A percentile compares a stretch with the other conserved stretches of the same genome.
Evolutionary conservation across 64 coral and sea anemone genomes (phyloP).

Genomic region (Actinia equina): DNA sequence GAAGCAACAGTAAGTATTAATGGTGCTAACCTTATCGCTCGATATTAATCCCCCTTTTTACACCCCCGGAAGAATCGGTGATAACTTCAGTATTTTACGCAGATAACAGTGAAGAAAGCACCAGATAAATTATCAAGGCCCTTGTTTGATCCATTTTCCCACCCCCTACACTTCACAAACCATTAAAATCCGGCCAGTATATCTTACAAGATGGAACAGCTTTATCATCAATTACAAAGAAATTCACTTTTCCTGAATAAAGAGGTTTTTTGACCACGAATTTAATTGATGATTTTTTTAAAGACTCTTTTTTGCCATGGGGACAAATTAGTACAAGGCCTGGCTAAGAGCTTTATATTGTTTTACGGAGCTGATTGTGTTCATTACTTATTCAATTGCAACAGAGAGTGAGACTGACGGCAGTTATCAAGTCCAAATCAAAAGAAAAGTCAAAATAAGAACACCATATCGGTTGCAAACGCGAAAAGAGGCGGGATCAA

Average conservation of each 20-base stretch:
- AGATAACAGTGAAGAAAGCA: conserved; percentile 23
- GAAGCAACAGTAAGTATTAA: background rate
- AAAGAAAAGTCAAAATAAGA: conserved; percentile 14
- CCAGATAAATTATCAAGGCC: conserved; percentile 9
- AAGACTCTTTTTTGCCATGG: background rate
- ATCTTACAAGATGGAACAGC: conserved; percentile 15
- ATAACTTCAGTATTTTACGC: conserved; percentile 17
- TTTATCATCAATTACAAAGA: conserved; percentile 7
- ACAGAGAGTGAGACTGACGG: background rate
- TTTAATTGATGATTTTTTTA: background rate
- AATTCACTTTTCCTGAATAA: background rate
- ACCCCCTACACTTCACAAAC: conserved; percentile 19
- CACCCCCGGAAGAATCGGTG: conserved; percentile 1
- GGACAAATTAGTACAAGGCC: background rate
- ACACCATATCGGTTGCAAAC: background rate
- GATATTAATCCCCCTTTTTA: conserved; percentile 1
- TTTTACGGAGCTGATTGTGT: background rate
- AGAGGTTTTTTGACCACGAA: conserved; percentile 6
- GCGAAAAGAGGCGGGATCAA: conserved; percentile 14
- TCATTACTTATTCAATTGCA: background rate
- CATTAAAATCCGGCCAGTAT: background rate
- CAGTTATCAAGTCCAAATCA: background rate
- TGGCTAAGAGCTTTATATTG: background rate
- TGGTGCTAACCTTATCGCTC: conserved; percentile 2
- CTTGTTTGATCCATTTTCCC: background rate